These are phyloP conservation scores for Xiphophorus maculatus DNA, from an alignment of 2,113 vertebrate genomes.

Conservation along the genomic window DNA sequence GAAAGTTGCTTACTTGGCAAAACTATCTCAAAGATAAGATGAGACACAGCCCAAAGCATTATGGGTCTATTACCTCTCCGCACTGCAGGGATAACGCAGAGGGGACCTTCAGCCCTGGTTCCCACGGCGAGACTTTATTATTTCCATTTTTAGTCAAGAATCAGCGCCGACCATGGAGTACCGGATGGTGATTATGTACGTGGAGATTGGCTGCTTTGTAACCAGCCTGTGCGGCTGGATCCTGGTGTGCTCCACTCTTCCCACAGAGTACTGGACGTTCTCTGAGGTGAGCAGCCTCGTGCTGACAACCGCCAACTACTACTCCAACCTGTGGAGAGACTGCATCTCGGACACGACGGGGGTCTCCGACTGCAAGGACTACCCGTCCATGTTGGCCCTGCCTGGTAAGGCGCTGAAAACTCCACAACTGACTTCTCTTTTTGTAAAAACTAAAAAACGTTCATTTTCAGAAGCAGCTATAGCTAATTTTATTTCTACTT, in stretches of 20 bases:
- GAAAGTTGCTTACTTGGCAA: conserved; percentile 66
- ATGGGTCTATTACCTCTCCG: not conserved
- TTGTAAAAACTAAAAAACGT: too few species aligned
- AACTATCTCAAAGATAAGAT: conserved; percentile 60
- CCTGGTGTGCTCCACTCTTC: conserved; percentile 89
- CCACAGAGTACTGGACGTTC: conserved; percentile 92
- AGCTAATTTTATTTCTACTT: too few species aligned
- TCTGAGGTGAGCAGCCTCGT: conserved; percentile 89
- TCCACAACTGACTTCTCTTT: too few species aligned
- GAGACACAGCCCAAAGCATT: conserved; percentile 15
- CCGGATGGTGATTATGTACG: conserved; percentile 76
- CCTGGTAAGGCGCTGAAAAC: conserved; percentile 80
- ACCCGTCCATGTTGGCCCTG: conserved; percentile 91
- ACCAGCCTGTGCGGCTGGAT: conserved; percentile 89
- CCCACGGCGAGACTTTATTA: not conserved
- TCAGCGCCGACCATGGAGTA: conserved; percentile 63
- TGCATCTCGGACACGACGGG: conserved; percentile 93
- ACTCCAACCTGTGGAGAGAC: conserved; percentile 93
- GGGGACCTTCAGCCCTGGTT: conserved; percentile 1
- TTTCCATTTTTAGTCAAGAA: not conserved
- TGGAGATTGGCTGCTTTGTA: conserved; percentile 88
- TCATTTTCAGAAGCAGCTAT: too few species aligned
- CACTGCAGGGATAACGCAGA: not conserved
- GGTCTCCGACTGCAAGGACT: conserved; percentile 93
- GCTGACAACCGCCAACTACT: conserved; percentile 89